Conservation (phyloP, 2,797 vertebrate genomes). For the Loriculus beryllinus region DNA sequence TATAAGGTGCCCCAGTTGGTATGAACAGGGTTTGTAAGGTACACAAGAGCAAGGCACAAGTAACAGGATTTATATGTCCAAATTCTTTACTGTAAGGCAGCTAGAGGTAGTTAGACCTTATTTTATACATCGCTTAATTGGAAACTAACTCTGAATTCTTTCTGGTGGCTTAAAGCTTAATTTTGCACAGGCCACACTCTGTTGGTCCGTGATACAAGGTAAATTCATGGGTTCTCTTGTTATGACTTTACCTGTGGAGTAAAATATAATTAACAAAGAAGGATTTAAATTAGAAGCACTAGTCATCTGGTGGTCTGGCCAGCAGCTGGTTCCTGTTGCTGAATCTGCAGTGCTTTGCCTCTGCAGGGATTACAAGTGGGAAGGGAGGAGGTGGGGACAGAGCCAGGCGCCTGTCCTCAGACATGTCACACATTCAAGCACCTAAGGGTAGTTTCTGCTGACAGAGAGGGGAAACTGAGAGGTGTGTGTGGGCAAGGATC, state of each 20-base stretch:
- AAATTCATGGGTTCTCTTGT: neutral
- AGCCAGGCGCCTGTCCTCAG: neutral
- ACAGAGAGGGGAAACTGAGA: neutral
- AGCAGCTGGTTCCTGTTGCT: neutral
- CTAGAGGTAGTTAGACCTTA: neutral
- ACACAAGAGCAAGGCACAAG: neutral
- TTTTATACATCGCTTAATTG: neutral
- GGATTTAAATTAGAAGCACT: neutral
- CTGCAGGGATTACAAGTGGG: accelerated
- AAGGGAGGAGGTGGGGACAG: neutral
- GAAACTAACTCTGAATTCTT: neutral
- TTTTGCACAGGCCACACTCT: neutral
- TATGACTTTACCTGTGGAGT: neutral
- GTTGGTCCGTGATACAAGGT: neutral
- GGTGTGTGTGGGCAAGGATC: neutral
- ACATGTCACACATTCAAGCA: neutral
- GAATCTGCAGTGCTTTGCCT: neutral
- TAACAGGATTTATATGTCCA: neutral
- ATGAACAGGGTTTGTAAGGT: neutral
- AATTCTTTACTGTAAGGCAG: neutral
- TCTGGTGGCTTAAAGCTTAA: neutral
- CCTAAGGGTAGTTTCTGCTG: neutral
- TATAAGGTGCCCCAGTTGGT: neutral
- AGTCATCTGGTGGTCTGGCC: neutral
- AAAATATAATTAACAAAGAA: neutral